A percentile compares a stretch with the other conserved stretches of the same genome.
These are phyloP conservation scores for Syndactyla subalaris DNA, from an alignment of 2,797 vertebrate genomes.

Conservation along the genomic window DNA sequence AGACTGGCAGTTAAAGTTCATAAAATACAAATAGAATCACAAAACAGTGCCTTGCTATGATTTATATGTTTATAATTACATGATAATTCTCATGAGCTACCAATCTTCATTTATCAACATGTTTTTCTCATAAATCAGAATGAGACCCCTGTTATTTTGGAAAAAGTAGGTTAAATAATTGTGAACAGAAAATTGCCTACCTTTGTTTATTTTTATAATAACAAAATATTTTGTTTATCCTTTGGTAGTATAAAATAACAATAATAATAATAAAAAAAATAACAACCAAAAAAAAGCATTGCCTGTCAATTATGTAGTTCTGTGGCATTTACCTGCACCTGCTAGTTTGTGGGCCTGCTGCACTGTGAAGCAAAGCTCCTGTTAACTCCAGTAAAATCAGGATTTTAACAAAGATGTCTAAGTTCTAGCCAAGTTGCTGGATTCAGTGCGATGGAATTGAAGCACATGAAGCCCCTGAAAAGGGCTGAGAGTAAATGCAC, in stretches of 20 bases:
- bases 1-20: background rate
- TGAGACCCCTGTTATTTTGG: background rate
- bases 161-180: background rate
- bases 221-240: background rate
- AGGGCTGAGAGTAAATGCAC: background rate
- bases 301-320: background rate
- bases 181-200: background rate
- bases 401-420: background rate
- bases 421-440: background rate
- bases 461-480: background rate
- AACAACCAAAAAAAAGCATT: too few species aligned
- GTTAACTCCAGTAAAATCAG: background rate
- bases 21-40: background rate
- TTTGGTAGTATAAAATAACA: background rate
- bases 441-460: background rate
- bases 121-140: background rate
- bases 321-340: background rate
- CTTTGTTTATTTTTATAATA: background rate
- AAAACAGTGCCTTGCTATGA: background rate
- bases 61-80: background rate
- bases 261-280: background rate
- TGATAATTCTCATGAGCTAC: background rate
- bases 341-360: background rate
- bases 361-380: background rate
- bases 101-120: background rate